Evolutionary conservation across 2,888 invertebrate species (phyloP).

Genomic region (Malacosoma neustria): DNA sequence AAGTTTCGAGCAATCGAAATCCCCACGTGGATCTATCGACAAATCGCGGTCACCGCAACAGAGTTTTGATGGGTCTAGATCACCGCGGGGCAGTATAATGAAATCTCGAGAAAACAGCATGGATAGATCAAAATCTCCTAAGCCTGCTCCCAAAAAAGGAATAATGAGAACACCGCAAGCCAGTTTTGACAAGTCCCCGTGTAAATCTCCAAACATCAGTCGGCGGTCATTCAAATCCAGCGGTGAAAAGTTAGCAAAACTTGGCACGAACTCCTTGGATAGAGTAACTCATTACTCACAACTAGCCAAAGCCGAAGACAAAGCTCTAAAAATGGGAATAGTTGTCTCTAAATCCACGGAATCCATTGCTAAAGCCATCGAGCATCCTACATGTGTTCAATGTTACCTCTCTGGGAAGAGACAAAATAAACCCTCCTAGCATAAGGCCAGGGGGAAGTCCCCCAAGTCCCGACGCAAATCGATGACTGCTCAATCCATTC

Average conservation of each 20-base stretch:
- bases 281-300: slow-evolving; percentile 66
- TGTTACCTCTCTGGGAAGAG: slow-evolving; percentile 80
- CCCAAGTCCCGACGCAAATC: slow-evolving; percentile 63
- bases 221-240: slow-evolving; percentile 56
- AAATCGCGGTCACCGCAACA: slow-evolving; percentile 73
- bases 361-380: slow-evolving; percentile 73
- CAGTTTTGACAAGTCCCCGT: slow-evolving; percentile 63
- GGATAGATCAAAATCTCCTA: slow-evolving; percentile 60
- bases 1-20: slow-evolving; percentile 65
- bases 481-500: slow-evolving; percentile 41
- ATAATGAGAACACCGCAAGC: slow-evolving; percentile 70
- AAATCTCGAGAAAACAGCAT: slow-evolving; percentile 62
- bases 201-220: slow-evolving; percentile 61
- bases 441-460: slow-evolving; percentile 80
- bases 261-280: slow-evolving; percentile 66
- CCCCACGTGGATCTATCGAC: slow-evolving; percentile 74
- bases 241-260: slow-evolving; percentile 56
- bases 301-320: slow-evolving; percentile 65
- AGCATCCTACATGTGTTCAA: slow-evolving; percentile 83
- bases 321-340: slow-evolving; percentile 70
- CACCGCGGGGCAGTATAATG: slow-evolving; percentile 66
- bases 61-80: slow-evolving; percentile 69
- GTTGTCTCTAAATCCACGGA: slow-evolving; percentile 74
- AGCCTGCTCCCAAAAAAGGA: slow-evolving; percentile 65
- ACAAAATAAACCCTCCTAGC: slow-evolving; percentile 77